phyloP scores from a whole-genome alignment of 2,797 vertebrate species.

The Clarias laeviceps region DNA sequence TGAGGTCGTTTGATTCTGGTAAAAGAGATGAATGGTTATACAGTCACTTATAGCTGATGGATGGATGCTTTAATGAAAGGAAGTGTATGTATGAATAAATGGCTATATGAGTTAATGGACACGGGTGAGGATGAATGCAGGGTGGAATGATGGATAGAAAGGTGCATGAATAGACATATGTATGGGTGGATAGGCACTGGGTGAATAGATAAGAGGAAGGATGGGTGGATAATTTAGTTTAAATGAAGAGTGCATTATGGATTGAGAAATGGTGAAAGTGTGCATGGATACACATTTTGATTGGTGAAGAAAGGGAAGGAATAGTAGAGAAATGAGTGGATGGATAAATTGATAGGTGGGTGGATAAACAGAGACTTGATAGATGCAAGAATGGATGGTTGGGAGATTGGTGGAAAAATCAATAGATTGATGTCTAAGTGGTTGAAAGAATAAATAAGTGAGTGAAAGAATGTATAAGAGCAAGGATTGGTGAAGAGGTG shows the following conservation, averaged over 20 bases:
- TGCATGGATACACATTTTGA: conserved; percentile 1
- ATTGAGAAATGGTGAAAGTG: background rate
- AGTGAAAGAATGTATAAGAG: background rate
- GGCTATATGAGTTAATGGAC: background rate
- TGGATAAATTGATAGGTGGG: background rate
- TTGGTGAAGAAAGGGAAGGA: background rate
- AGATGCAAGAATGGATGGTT: background rate
- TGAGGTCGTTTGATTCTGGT: background rate
- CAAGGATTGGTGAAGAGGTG: conserved; percentile 7
- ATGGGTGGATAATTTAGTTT: background rate
- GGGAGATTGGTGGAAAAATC: background rate
- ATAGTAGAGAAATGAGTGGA: background rate
- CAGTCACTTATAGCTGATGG: background rate
- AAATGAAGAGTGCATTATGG: background rate
- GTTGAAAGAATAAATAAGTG: background rate
- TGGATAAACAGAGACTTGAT: background rate
- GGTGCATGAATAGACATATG: background rate
- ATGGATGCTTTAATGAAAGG: background rate
- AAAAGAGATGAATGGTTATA: background rate
- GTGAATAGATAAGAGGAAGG: background rate
- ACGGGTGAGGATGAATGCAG: background rate
- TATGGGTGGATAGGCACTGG: background rate
- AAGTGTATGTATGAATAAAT: background rate
- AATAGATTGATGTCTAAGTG: background rate
- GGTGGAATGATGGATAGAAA: background rate